Evolutionary conservation across 2,113 vertebrate genomes (phyloP).

Genomic region (Equus przewalskii): DNA sequence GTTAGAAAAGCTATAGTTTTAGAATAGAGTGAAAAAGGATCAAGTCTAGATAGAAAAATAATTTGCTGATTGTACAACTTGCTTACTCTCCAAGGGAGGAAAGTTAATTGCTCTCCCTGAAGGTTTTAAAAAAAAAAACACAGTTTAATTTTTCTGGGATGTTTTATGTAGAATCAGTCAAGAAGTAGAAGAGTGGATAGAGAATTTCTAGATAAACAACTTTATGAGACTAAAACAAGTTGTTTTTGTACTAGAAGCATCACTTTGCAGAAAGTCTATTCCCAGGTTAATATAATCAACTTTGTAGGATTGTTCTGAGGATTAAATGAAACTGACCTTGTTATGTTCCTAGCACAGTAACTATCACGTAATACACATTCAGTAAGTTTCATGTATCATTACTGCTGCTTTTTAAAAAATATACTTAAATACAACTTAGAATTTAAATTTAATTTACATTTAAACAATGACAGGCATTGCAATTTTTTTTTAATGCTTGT

Average conservation of each 20-base stretch:
- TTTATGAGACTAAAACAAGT: neutral
- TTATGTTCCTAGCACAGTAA: neutral
- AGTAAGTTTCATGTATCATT: neutral
- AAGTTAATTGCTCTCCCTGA: conserved; percentile 34
- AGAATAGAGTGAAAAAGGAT: neutral
- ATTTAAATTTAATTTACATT: neutral
- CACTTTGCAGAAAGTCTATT: neutral
- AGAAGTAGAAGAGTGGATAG: neutral
- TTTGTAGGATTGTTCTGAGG: neutral
- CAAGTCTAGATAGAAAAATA: neutral
- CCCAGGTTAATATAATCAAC: neutral
- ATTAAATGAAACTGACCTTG: neutral
- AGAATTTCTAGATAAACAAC: conserved; percentile 5
- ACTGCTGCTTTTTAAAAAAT: neutral
- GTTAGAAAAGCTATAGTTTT: conserved; percentile 16
- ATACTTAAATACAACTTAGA: neutral
- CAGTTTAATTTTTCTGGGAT: conserved; percentile 33
- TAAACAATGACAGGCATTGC: neutral
- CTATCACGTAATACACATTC: neutral
- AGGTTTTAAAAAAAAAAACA: neutral
- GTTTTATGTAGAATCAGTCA: neutral
- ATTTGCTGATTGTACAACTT: neutral
- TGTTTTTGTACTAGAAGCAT: neutral
- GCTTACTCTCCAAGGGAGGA: neutral
- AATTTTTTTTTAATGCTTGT: neutral